Evolutionary conservation across 2,888 invertebrate species (phyloP), one percentile per base, ranked within the genome.

Genomic region (Polia nebulosa): DNA sequence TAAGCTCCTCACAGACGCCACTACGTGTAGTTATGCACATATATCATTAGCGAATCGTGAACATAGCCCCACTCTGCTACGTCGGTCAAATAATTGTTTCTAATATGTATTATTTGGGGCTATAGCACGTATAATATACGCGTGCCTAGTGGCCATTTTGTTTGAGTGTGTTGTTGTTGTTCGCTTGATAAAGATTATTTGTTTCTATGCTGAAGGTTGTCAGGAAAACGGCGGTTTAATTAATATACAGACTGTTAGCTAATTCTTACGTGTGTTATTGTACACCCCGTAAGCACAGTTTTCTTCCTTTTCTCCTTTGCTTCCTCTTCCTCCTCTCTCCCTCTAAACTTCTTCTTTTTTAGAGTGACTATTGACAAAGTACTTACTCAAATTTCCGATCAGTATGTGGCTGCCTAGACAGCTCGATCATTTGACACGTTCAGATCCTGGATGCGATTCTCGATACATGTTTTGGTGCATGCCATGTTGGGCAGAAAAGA

Each of bases 1-100:
- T 58, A 73, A 56, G 52, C 52, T 71, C 55, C 57, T 58, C 70
- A 68, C 66, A 67, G 68, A 67, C 57, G 66, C 69, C 68, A 70
- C 70, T 86, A 88, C 89, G 90, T 89, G 89, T 86, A 81, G 85
- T 45, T 85, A 85, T 89, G 89, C 87, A 86, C 85, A 83, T 85
- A 82, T 82, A 83, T 86, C 85, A 78, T 74, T 69, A 58, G 34
- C 22, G 53, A 51, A 63, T 61, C 61, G 61, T 75, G 45, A 71
- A 76, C 72, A 68, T 65, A 65, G 68, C 53, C 63, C 45, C 34
- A 15, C 53, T 78, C 27, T 69, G 73, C 66, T 53, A 52, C 63
- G 76, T 69, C 72, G 63, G 47, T 56, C 61, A 78, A 78, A 81
- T 78, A 70, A 76, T 82, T 81, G 82, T 81, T 78, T 73, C 70